Conservation (phyloP, 2,113 vertebrate genomes). For the Solea senegalensis region DNA sequence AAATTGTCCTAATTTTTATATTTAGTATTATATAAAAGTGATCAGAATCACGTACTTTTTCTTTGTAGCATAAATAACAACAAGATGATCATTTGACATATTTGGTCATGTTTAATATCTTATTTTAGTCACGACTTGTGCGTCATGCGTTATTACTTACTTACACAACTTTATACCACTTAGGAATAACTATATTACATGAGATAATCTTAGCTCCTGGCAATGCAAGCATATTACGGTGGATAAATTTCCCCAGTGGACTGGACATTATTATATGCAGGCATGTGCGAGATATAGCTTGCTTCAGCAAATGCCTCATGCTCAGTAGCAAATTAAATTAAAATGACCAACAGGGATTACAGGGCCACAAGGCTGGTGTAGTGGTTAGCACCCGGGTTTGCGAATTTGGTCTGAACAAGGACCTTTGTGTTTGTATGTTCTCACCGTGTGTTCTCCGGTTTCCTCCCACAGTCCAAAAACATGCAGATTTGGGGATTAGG, state of each 20-base stretch:
- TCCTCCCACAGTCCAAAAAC: too few relatives aligned
- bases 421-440: too few relatives aligned
- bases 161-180: slow-evolving; percentile 33
- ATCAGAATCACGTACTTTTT: too few relatives aligned
- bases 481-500: too few relatives aligned
- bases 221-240: slow-evolving; percentile 55
- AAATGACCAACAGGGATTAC: slow-evolving; percentile 75
- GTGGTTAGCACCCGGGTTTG: too few relatives aligned
- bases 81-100: background rate
- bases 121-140: background rate
- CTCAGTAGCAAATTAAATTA: slow-evolving; percentile 73
- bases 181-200: slow-evolving; percentile 50
- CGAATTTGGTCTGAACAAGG: too few relatives aligned
- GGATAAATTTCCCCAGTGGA: slow-evolving; percentile 65
- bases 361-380: slow-evolving; percentile 13
- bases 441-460: too few relatives aligned
- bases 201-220: slow-evolving; percentile 55
- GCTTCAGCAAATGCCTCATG: slow-evolving; percentile 58
- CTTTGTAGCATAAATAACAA: too few relatives aligned
- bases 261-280: slow-evolving; percentile 67
- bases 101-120: background rate
- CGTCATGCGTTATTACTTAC: slow-evolving; percentile 26
- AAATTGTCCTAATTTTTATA: too few relatives aligned
- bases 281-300: slow-evolving; percentile 63
- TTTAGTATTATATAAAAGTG: too few relatives aligned